Percentiles rank a stretch among this genome's conserved stretches.
These are phyloP conservation scores for Apus apus DNA, from an alignment of 2,113 vertebrate genomes.

Conservation along the genomic window DNA sequence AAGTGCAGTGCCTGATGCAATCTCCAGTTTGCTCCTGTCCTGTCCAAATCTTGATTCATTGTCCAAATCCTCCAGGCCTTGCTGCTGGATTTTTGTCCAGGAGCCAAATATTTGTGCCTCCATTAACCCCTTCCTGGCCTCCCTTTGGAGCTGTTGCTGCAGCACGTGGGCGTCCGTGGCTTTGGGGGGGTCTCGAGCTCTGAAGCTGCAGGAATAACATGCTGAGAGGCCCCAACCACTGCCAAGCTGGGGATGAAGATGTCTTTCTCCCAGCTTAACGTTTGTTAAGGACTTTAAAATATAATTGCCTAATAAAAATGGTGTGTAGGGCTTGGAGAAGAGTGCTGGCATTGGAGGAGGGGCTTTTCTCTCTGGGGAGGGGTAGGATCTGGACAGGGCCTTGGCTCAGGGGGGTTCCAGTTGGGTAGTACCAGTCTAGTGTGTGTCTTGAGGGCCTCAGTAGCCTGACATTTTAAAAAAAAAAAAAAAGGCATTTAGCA, in stretches of 20 bases:
- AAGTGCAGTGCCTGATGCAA: background rate
- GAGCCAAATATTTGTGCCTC: background rate
- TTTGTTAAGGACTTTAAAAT: conserved; percentile 21
- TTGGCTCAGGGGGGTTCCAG: background rate
- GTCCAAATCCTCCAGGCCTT: background rate
- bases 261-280: background rate
- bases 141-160: background rate
- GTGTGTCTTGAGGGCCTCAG: background rate
- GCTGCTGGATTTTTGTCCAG: background rate
- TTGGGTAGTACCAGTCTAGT: background rate
- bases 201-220: background rate
- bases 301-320: background rate
- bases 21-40: background rate
- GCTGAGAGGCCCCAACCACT: background rate
- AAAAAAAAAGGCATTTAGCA: conserved; percentile 47
- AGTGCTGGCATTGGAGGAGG: background rate
- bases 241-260: background rate
- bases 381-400: background rate
- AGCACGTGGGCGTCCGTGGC: background rate
- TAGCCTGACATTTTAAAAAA: background rate
- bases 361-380: background rate
- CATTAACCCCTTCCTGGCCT: background rate
- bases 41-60: background rate
- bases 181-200: background rate
- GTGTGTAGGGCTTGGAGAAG: background rate